Percentiles rank a stretch among this genome's conserved stretches.
phyloP scores from a whole-genome alignment of 2,797 vertebrate species.

The Orestias chungarensis region DNA sequence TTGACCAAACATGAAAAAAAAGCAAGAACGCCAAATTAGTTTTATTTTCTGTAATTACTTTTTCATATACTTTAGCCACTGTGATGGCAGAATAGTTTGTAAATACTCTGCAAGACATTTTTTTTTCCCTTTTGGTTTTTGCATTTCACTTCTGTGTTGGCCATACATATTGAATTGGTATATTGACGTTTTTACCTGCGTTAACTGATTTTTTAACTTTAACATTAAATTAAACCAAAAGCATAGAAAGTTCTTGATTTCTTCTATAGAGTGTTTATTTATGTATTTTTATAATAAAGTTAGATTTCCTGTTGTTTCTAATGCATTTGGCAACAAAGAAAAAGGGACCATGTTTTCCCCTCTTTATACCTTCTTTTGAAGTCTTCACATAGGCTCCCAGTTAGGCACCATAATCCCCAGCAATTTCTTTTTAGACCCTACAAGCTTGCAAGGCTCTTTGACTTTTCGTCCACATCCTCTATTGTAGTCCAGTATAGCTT shows the following conservation, averaged over 20 bases:
- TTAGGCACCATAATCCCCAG: constrained; percentile 44
- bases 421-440: constrained; percentile 10
- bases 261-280: not conserved
- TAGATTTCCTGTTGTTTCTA: constrained; percentile 29
- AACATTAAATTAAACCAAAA: not conserved
- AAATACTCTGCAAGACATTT: no score
- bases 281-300: constrained; percentile 1
- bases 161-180: no score
- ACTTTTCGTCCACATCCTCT: constrained; percentile 42
- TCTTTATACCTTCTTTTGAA: constrained; percentile 28
- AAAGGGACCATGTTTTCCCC: constrained; percentile 4
- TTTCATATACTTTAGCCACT: no score
- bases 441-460: constrained; percentile 34
- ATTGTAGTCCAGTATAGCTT: constrained; percentile 53
- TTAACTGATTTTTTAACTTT: not conserved
- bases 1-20: no score
- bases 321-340: constrained; percentile 21
- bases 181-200: no score
- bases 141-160: no score
- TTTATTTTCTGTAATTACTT: not conserved
- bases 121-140: no score
- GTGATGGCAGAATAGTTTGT: no score
- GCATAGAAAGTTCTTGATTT: not conserved
- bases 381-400: constrained; percentile 30
- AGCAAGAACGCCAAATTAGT: no score